Conservation (phyloP, 2,113 vertebrate genomes). For the Takifugu bimaculatus region DNA sequence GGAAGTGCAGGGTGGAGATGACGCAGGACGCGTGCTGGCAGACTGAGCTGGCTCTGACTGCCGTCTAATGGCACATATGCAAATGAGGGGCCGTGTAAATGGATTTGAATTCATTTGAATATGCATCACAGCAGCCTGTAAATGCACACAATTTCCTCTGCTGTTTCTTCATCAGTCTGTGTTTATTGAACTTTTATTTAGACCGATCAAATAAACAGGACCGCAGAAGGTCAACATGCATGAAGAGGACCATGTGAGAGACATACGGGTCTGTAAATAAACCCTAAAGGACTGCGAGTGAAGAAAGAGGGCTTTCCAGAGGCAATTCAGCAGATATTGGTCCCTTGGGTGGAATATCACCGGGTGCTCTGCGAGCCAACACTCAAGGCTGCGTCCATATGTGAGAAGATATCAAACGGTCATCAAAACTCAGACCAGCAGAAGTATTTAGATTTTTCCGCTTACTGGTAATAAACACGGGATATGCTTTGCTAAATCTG, state of each 20-base stretch:
- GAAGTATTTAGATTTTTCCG: no score
- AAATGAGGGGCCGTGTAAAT: slow-evolving; percentile 45
- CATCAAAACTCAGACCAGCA: slow-evolving; percentile 24
- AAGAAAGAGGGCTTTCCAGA: slow-evolving; percentile 1
- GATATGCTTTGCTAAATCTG: not conserved
- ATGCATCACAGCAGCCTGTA: slow-evolving; percentile 64
- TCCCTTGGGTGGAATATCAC: slow-evolving; percentile 63
- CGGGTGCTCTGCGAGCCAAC: slow-evolving; percentile 67
- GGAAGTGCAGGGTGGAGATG: not conserved
- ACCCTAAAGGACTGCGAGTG: slow-evolving; percentile 17
- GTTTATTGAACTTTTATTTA: slow-evolving; percentile 49
- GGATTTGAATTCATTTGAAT: slow-evolving; percentile 64
- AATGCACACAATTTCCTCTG: slow-evolving; percentile 25
- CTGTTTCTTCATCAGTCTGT: not conserved
- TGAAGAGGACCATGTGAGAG: not conserved
- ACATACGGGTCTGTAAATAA: not conserved
- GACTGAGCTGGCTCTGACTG: slow-evolving; percentile 25
- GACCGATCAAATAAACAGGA: slow-evolving; percentile 48
- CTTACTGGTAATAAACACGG: no score
- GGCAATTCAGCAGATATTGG: slow-evolving; percentile 62
- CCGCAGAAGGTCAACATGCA: not conserved
- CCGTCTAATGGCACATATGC: slow-evolving; percentile 42
- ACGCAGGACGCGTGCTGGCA: not conserved
- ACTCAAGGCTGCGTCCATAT: slow-evolving; percentile 36
- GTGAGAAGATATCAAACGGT: slow-evolving; percentile 26